These are phyloP conservation scores for Trichoplusia ni DNA, from an alignment of 1,140 invertebrate species.

Conservation along the genomic window DNA sequence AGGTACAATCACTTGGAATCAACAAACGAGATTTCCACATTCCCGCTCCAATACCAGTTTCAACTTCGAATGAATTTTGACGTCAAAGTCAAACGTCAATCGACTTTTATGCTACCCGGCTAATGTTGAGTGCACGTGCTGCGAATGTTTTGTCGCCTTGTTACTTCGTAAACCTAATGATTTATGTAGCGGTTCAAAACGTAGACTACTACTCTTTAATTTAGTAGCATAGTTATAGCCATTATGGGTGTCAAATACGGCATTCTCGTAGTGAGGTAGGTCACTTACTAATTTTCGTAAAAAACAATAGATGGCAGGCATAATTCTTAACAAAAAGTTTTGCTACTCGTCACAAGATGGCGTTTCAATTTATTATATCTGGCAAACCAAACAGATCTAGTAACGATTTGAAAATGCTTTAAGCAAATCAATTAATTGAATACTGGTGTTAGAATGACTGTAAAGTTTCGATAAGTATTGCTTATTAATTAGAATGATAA, in stretches of 20 bases:
- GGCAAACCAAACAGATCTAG: too few species aligned
- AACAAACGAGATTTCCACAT: constrained; percentile 76
- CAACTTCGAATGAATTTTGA: constrained; percentile 42
- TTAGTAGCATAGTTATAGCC: background rate
- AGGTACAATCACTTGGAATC: constrained; percentile 77
- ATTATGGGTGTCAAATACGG: background rate
- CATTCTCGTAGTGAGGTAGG: background rate
- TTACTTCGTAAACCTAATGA: background rate
- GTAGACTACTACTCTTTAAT: background rate
- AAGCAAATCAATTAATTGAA: too few species aligned
- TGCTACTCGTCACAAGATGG: constrained; percentile 50
- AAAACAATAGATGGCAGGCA: background rate
- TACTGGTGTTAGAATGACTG: too few species aligned
- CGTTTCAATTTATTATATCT: too few species aligned
- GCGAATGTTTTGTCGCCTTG: background rate
- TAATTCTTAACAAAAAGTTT: constrained; percentile 15
- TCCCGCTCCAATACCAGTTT: constrained; percentile 67
- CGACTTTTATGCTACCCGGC: constrained; percentile 32
- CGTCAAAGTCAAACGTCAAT: constrained; percentile 33
- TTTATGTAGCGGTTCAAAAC: background rate
- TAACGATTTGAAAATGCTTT: too few species aligned
- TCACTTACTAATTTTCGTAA: background rate
- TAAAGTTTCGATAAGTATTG: too few species aligned
- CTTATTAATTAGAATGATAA: too few species aligned
- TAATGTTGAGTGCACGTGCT: constrained; percentile 22